Evolutionary conservation across 2,888 invertebrate species (phyloP).

Genomic region (Dicyrtoma fusca): DNA sequence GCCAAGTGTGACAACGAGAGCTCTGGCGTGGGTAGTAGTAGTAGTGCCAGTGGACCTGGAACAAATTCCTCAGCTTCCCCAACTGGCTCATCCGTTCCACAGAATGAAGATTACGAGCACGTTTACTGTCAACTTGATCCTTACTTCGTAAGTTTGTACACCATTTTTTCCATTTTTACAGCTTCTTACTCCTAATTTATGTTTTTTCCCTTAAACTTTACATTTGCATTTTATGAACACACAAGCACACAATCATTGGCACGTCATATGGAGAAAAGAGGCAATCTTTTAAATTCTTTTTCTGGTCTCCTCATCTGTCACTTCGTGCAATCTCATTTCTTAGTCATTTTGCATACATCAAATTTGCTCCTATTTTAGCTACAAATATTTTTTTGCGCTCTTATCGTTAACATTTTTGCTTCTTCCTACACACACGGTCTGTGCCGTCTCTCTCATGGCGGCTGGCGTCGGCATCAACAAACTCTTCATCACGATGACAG

Average conservation of each 20-base stretch:
- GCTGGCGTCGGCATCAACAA: background rate
- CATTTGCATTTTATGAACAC: too few species aligned
- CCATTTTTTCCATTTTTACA: slow-evolving; percentile 4
- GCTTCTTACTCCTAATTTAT: too few species aligned
- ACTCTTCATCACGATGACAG: slow-evolving; percentile 14
- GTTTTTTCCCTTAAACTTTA: too few species aligned
- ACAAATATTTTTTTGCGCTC: slow-evolving; percentile 5
- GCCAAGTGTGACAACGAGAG: slow-evolving; percentile 52
- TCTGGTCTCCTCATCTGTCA: slow-evolving; percentile 7
- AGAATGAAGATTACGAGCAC: slow-evolving; percentile 55
- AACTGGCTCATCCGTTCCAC: slow-evolving; percentile 50
- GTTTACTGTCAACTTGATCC: slow-evolving; percentile 56
- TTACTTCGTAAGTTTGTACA: slow-evolving; percentile 52
- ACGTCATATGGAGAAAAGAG: too few species aligned
- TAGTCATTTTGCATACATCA: background rate
- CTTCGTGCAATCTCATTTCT: background rate
- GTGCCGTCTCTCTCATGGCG: background rate
- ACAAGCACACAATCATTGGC: too few species aligned
- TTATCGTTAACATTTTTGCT: background rate
- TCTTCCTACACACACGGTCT: background rate
- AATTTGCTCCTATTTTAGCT: slow-evolving; percentile 10
- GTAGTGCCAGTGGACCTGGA: slow-evolving; percentile 43
- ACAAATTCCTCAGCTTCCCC: slow-evolving; percentile 53
- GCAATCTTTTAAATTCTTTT: too few species aligned
- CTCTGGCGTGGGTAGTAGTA: slow-evolving; percentile 50